A percentile compares a stretch with the other conserved stretches of the same genome.
These are phyloP conservation scores for Silurus aristotelis DNA, from an alignment of 2,797 vertebrate species.

Conservation along the genomic window DNA sequence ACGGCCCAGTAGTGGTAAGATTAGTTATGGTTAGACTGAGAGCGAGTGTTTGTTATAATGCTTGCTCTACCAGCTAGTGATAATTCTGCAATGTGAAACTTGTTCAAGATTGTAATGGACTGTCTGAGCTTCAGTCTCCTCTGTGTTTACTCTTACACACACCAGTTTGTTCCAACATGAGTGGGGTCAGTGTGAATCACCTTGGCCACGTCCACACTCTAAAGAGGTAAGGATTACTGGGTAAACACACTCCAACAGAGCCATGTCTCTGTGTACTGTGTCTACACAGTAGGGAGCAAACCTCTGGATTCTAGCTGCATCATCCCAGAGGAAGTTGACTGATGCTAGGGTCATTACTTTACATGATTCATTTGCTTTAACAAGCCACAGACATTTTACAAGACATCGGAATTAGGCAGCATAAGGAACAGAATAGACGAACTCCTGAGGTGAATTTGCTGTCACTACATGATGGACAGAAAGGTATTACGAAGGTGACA, in stretches of 20 bases:
- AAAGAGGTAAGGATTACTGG: slow-evolving; percentile 35
- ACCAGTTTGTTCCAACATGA: slow-evolving; percentile 44
- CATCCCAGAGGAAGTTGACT: slow-evolving; percentile 60
- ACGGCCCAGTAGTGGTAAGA: neutral
- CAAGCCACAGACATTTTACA: slow-evolving; percentile 15
- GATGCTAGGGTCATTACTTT: slow-evolving; percentile 52
- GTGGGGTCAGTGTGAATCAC: slow-evolving; percentile 61
- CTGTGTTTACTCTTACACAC: slow-evolving; percentile 50
- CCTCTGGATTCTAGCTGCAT: slow-evolving; percentile 51
- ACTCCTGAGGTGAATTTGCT: slow-evolving; percentile 4
- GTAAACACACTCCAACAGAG: slow-evolving; percentile 32
- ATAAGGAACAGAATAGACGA: slow-evolving; percentile 35
- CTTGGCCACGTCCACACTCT: slow-evolving; percentile 51
- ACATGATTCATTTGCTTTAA: slow-evolving; percentile 56
- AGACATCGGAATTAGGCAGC: slow-evolving; percentile 37
- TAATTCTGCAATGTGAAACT: neutral
- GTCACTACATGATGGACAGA: slow-evolving; percentile 58
- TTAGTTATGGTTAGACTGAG: neutral
- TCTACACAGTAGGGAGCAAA: slow-evolving; percentile 33
- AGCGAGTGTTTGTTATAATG: neutral
- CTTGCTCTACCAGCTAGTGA: neutral
- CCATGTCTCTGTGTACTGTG: slow-evolving; percentile 1
- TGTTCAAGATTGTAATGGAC: neutral
- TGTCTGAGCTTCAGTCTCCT: slow-evolving; percentile 4
- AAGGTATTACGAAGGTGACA: slow-evolving; percentile 60